phyloP scores from a whole-genome alignment of 2,888 invertebrate genomes.

The Noctua fimbriata region DNA sequence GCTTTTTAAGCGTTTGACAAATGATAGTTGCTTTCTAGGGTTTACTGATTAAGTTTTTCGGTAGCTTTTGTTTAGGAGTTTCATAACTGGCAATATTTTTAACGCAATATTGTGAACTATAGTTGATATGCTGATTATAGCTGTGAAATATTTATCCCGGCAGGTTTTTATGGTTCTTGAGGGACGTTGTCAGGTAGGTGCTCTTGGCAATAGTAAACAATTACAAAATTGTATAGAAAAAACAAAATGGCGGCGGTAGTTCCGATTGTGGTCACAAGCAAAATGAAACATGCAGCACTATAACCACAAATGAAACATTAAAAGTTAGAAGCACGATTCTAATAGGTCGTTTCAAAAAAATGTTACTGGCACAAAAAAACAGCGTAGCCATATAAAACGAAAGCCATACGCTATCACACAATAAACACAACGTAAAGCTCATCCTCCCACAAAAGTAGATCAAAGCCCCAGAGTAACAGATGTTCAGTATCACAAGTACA shows the following conservation, averaged over 20 bases:
- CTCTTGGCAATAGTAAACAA: no score
- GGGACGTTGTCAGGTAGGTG: no score
- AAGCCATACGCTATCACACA: slow-evolving; percentile 26
- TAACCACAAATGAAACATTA: background rate
- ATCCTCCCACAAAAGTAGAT: slow-evolving; percentile 51
- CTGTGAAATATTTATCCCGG: no score
- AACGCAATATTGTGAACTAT: background rate
- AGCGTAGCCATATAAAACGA: slow-evolving; percentile 3
- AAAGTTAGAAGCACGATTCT: background rate
- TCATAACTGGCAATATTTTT: background rate
- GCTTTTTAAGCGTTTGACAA: background rate
- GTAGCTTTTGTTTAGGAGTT: background rate
- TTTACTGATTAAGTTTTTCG: background rate
- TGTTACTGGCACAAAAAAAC: background rate
- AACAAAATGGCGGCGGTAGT: background rate
- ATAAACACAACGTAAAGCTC: slow-evolving; percentile 33
- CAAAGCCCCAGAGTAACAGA: slow-evolving; percentile 56
- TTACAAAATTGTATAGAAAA: background rate
- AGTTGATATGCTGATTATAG: no score
- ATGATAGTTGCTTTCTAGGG: background rate
- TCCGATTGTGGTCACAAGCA: background rate
- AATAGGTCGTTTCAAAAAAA: background rate
- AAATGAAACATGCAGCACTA: background rate
- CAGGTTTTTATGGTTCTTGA: no score
- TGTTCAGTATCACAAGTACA: slow-evolving; percentile 45